Percentiles rank a stretch among this genome's conserved stretches.
Evolutionary conservation across 2,797 vertebrate species (phyloP).

Genomic region (Myotis planiceps): DNA sequence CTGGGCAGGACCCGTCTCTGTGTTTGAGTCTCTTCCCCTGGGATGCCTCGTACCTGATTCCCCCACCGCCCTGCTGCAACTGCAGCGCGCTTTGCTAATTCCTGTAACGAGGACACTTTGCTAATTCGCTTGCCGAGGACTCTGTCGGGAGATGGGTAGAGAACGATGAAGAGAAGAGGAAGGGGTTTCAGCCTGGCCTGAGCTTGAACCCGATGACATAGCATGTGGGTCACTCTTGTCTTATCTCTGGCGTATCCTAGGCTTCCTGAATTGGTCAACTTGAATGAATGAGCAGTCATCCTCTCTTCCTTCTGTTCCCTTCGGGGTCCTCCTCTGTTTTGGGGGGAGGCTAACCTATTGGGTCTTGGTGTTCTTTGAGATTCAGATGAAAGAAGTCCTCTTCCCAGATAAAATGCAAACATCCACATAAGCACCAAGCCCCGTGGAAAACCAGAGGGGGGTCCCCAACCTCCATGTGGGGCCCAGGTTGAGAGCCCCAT

Average conservation of each 20-base stretch:
- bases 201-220: not conserved
- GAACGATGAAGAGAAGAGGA: not conserved
- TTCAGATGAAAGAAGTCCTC: not conserved
- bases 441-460: not conserved
- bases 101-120: not conserved
- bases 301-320: not conserved
- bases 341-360: not conserved
- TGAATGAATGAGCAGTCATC: not conserved
- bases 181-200: not conserved
- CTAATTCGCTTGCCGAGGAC: no score
- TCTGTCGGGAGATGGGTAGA: not conserved
- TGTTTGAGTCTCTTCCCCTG: not conserved
- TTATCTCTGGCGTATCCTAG: not conserved
- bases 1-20: not conserved
- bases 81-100: not conserved
- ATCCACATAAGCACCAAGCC: not conserved
- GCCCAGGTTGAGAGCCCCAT: not conserved
- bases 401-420: not conserved
- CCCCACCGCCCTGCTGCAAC: not conserved
- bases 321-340: not conserved
- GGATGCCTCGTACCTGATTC: not conserved
- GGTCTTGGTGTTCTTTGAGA: not conserved
- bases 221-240: not conserved
- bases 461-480: not conserved
- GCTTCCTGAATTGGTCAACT: not conserved